phyloP scores from a whole-genome alignment of 2,113 vertebrate genomes.

The Furnarius figulus region DNA sequence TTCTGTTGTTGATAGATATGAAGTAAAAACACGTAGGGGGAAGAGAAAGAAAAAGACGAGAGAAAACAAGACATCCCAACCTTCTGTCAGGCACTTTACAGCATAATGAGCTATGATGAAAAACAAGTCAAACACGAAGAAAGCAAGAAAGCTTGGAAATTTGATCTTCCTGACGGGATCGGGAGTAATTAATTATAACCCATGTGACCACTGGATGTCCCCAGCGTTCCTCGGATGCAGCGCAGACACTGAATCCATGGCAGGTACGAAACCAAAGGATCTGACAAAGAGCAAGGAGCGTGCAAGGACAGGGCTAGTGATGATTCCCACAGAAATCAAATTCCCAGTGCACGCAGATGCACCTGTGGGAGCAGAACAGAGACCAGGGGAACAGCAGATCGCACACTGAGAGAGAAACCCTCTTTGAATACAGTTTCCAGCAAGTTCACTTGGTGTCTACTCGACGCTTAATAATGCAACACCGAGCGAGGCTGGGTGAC shows the following conservation, averaged over 20 bases:
- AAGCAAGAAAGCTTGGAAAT: slow-evolving; percentile 21
- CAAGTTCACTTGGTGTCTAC: neutral
- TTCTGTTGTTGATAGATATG: neutral
- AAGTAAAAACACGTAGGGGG: neutral
- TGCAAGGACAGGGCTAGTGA: accelerated
- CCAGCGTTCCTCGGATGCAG: slow-evolving; percentile 69
- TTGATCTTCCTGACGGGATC: neutral
- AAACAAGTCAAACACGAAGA: slow-evolving; percentile 6
- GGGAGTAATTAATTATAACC: slow-evolving; percentile 69
- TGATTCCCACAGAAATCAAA: neutral
- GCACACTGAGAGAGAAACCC: neutral
- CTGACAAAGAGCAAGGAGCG: neutral
- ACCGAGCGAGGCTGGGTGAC: neutral
- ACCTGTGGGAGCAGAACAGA: neutral
- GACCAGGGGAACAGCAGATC: neutral
- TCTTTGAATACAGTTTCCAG: neutral
- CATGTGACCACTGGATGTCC: slow-evolving; percentile 77
- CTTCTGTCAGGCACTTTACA: slow-evolving; percentile 31
- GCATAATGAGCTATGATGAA: slow-evolving; percentile 38
- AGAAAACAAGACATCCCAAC: slow-evolving; percentile 17
- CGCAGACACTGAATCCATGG: neutral
- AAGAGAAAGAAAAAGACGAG: slow-evolving; percentile 7
- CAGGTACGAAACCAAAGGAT: neutral
- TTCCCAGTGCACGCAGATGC: accelerated
- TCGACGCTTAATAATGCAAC: neutral